These are phyloP conservation scores for Lasiurus borealis DNA, from an alignment of 2,113 vertebrate species.

Conservation along the genomic window DNA sequence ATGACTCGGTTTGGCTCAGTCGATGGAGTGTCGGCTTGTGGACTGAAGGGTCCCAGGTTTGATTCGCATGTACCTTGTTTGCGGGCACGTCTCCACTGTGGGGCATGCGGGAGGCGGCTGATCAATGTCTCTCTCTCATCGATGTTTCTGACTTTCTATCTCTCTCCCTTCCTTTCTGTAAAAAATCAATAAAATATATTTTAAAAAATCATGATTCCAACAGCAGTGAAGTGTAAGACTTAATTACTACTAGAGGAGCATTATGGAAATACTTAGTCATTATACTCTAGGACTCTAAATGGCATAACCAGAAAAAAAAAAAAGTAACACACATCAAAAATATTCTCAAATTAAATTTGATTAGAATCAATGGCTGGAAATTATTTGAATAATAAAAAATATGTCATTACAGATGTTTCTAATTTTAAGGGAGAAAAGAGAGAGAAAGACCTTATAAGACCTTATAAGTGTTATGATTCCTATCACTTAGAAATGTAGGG, in stretches of 20 bases:
- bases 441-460: not conserved
- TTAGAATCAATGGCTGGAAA: not conserved
- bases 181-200: too few species aligned
- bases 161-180: too few species aligned
- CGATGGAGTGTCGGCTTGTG: too few species aligned
- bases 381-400: slow-evolving; percentile 2
- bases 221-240: not conserved
- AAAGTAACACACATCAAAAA: not conserved
- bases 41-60: too few species aligned
- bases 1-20: too few species aligned
- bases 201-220: not conserved
- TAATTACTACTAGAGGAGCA: not conserved
- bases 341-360: not conserved
- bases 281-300: not conserved
- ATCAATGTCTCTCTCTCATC: too few species aligned
- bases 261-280: not conserved
- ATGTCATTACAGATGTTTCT: not conserved
- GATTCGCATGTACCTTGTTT: too few species aligned
- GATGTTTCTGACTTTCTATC: too few species aligned
- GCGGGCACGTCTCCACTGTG: too few species aligned
- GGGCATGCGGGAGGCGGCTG: too few species aligned
- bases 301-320: not conserved
- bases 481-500: not conserved
- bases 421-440: not conserved
- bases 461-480: not conserved